Percentiles rank a stretch among this genome's conserved stretches.
Evolutionary conservation across 1,140 invertebrate genomes (phyloP).

Genomic region (Lamellibrachia luymesi): DNA sequence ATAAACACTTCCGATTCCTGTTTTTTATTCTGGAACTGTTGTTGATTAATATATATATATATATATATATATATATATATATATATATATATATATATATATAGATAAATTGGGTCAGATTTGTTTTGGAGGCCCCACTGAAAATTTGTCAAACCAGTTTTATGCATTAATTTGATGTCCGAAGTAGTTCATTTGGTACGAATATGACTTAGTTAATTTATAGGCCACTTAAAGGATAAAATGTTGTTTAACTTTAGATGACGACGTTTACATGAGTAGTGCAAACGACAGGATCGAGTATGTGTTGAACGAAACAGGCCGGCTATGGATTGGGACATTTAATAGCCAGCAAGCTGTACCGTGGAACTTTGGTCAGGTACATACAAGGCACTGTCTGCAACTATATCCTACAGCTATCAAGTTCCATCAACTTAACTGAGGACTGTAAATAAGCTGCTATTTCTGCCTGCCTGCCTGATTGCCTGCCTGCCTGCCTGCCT

Average conservation of each 20-base stretch:
- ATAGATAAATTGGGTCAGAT: background rate
- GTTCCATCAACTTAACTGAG: background rate
- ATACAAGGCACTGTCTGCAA: background rate
- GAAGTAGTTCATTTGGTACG: background rate
- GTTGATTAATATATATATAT: background rate
- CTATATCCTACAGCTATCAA: background rate
- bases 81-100: background rate
- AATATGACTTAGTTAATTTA: background rate
- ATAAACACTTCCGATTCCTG: no score
- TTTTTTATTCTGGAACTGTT: no score
- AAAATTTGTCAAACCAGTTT: background rate
- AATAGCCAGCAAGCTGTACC: conserved; percentile 65
- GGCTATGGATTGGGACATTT: conserved; percentile 85
- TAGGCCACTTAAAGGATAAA: background rate
- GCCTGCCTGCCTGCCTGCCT: background rate
- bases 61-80: background rate
- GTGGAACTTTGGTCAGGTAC: conserved; percentile 85
- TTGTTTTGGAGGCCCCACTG: background rate
- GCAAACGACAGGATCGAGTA: conserved; percentile 77
- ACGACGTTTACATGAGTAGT: conserved; percentile 62
- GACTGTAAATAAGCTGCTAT: background rate
- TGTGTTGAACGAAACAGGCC: conserved; percentile 79
- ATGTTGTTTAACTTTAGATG: conserved; percentile 41
- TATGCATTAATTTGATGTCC: background rate
- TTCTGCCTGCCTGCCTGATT: background rate